phyloP scores from a whole-genome alignment of 2,797 vertebrate genomes.

The Pelobates cultripes region DNA sequence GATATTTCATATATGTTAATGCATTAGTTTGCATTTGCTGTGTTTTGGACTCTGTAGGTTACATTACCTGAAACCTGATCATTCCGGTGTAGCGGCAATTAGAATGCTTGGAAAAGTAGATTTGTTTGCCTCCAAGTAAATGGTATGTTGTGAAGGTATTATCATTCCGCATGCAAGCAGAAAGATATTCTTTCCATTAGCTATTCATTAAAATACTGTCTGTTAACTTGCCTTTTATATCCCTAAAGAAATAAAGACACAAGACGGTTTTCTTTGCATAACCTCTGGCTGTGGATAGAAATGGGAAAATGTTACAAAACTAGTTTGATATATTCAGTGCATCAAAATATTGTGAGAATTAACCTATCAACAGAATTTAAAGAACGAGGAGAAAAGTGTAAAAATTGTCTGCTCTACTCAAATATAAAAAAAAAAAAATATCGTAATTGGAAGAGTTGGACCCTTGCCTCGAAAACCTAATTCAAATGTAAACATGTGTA shows the following conservation, averaged over 20 bases:
- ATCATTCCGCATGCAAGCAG: not conserved
- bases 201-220: constrained; percentile 42
- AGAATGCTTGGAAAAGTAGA: not conserved
- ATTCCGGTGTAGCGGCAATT: not conserved
- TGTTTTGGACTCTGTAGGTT: not conserved
- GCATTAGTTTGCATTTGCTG: too few species aligned
- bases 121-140: not conserved
- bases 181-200: not conserved
- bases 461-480: too few species aligned
- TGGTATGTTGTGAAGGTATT: not conserved
- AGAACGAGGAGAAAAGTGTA: too few species aligned
- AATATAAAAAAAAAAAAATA: too few species aligned
- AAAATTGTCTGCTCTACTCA: too few species aligned
- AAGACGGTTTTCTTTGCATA: constrained; percentile 15
- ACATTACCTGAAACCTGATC: not conserved
- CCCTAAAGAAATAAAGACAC: not conserved
- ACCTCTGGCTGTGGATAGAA: not conserved
- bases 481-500: too few species aligned
- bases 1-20: too few species aligned
- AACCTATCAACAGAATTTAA: not conserved
- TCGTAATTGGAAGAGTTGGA: too few species aligned
- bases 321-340: not conserved
- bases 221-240: not conserved
- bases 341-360: not conserved
- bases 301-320: not conserved